A percentile compares a stretch with the other conserved stretches of the same genome.
phyloP scores from a whole-genome alignment of 2,113 vertebrate genomes.

The Cricetomys ansorgei region DNA sequence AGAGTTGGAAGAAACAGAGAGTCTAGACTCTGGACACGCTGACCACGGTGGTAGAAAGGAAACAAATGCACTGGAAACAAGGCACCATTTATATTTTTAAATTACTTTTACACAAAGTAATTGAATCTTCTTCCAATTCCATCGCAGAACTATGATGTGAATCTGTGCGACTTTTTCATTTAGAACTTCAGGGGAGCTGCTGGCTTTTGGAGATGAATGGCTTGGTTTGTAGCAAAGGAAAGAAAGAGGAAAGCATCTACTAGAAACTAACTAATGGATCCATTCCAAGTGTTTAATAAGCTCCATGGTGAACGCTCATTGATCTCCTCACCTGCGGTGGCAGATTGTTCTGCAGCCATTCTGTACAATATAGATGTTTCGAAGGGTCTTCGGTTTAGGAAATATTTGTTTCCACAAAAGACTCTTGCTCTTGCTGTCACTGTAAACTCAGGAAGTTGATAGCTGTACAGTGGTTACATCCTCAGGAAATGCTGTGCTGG shows the following conservation, averaged over 20 bases:
- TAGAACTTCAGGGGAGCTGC: not conserved
- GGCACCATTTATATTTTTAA: not conserved
- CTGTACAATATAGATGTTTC: not conserved
- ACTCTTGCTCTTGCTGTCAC: not conserved
- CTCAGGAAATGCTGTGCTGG: not conserved
- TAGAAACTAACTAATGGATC: not conserved
- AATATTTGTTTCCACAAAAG: constrained; percentile 2
- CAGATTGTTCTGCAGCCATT: not conserved
- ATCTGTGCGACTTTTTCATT: not conserved
- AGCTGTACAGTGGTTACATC: not conserved
- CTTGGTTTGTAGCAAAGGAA: not conserved
- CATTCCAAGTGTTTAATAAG: not conserved
- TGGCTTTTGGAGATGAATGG: constrained; percentile 25
- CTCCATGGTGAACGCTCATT: not conserved
- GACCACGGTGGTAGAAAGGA: not conserved
- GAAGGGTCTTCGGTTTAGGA: not conserved
- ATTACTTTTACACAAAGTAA: constrained; percentile 6
- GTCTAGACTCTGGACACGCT: not conserved
- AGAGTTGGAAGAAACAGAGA: not conserved
- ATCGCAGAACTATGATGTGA: not conserved
- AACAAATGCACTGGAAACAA: not conserved
- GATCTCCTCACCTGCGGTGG: not conserved
- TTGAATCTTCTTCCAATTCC: not conserved
- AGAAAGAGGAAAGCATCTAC: not conserved
- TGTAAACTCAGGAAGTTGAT: not conserved